Evolutionary conservation across 1,140 invertebrate genomes (phyloP).

Genomic region (Euura saliciscinereae): DNA sequence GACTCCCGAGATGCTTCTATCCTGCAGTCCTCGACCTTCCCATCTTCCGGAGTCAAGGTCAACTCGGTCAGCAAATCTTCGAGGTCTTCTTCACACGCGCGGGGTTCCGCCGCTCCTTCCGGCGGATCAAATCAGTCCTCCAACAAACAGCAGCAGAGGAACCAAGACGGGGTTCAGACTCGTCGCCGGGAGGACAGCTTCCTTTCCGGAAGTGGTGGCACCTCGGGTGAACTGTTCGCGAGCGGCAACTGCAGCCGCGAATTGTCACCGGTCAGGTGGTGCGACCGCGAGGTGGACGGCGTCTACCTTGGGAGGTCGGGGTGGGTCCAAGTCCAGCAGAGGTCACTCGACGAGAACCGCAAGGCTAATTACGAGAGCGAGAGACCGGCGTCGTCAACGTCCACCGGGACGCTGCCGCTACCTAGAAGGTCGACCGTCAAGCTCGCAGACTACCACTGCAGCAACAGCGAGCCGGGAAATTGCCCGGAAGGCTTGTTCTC

Average conservation of each 20-base stretch:
- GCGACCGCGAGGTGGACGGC: slow-evolving; percentile 65
- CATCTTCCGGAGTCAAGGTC: slow-evolving; percentile 28
- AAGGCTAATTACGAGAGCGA: slow-evolving; percentile 47
- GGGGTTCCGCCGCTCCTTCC: slow-evolving; percentile 33
- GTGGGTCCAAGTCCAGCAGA: slow-evolving; percentile 66
- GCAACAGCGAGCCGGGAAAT: slow-evolving; percentile 62
- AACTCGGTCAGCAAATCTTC: not conserved
- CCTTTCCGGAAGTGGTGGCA: slow-evolving; percentile 50
- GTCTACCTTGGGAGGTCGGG: slow-evolving; percentile 65
- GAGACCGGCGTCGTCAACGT: slow-evolving; percentile 35
- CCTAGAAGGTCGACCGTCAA: slow-evolving; percentile 56
- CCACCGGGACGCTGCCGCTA: slow-evolving; percentile 47
- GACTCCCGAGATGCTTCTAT: slow-evolving; percentile 60
- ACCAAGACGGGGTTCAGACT: slow-evolving; percentile 29
- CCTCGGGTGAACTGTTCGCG: slow-evolving; percentile 54
- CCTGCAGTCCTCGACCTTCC: slow-evolving; percentile 28
- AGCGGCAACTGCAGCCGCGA: slow-evolving; percentile 58
- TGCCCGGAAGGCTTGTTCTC: slow-evolving; percentile 43
- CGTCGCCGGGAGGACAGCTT: slow-evolving; percentile 41
- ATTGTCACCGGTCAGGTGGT: slow-evolving; percentile 67
- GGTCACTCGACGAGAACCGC: slow-evolving; percentile 63
- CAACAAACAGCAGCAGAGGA: slow-evolving; percentile 40
- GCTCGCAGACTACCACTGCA: slow-evolving; percentile 64
- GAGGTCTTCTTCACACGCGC: not conserved
- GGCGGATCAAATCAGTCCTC: slow-evolving; percentile 38